Evolutionary conservation across 2,888 invertebrate genomes (phyloP).

Genomic region (Euzetes globulus): DNA sequence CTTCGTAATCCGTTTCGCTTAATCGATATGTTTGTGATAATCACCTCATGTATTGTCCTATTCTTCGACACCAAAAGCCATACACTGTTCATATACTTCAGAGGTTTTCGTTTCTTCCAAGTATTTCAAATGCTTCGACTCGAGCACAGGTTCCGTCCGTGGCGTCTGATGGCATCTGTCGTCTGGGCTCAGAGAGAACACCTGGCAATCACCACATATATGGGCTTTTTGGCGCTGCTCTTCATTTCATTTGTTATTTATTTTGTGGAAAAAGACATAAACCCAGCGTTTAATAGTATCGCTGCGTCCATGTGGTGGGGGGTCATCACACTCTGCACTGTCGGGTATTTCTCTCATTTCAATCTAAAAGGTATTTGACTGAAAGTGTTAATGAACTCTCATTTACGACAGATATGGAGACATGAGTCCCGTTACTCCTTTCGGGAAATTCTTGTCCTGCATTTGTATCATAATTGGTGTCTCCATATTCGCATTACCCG

Average conservation of each 20-base stretch:
- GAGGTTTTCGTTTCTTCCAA: conserved; percentile 28
- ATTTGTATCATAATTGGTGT: conserved; percentile 12
- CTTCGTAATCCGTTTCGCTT: conserved; percentile 29
- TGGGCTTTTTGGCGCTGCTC: conserved; percentile 26
- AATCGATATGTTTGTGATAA: conserved; percentile 31
- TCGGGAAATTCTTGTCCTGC: conserved; percentile 20
- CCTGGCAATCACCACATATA: conserved; percentile 30
- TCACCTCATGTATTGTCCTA: conserved; percentile 10
- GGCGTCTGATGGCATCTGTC: conserved; percentile 31
- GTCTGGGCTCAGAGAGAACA: conserved; percentile 29
- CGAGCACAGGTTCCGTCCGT: conserved; percentile 33
- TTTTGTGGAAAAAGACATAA: conserved; percentile 25
- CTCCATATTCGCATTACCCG: conserved; percentile 28
- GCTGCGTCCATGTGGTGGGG: conserved; percentile 30
- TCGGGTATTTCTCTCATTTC: conserved; percentile 16
- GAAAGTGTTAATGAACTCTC: neutral
- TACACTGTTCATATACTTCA: neutral
- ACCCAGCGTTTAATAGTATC: conserved; percentile 30
- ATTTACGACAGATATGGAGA: conserved; percentile 32
- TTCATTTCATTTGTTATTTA: conserved; percentile 29
- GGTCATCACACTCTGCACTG: conserved; percentile 28
- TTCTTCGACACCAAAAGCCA: conserved; percentile 12
- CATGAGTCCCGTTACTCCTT: conserved; percentile 31
- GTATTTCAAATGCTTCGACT: conserved; percentile 33
- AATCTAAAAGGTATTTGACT: neutral